Evolutionary conservation across 2,113 vertebrate genomes (phyloP).

Genomic region (Petrocephalus microphthalmus): DNA sequence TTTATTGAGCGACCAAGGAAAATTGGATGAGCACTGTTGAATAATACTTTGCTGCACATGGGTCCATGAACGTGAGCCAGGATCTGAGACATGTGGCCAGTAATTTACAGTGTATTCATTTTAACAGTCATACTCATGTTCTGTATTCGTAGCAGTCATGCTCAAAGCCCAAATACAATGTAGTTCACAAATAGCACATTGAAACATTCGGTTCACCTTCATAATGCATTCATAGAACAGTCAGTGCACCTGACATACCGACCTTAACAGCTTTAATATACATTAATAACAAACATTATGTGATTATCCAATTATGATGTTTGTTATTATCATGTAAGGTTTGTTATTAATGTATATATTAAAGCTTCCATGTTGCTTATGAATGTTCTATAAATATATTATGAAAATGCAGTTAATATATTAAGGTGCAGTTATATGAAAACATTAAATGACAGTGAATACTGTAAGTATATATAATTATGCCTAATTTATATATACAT

Average conservation of each 20-base stretch:
- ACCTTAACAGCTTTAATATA: too few relatives aligned
- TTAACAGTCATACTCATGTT: background rate
- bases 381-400: too few relatives aligned
- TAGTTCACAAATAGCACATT: background rate
- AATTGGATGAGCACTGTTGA: background rate
- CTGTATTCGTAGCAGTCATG: background rate
- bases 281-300: too few relatives aligned
- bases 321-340: too few relatives aligned
- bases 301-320: too few relatives aligned
- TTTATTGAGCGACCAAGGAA: background rate
- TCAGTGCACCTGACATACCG: background rate
- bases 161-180: background rate
- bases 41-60: background rate
- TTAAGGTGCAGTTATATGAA: background rate
- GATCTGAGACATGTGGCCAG: background rate
- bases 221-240: background rate
- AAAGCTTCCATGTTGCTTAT: too few relatives aligned
- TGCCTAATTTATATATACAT: background rate
- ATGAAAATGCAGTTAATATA: too few relatives aligned
- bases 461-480: background rate
- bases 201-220: background rate
- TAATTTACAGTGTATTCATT: background rate
- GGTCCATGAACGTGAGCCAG: background rate
- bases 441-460: background rate
- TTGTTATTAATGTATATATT: too few relatives aligned